Base-by-base conservation (phyloP, 2,888 invertebrate species). In the Timema podura region DNA sequence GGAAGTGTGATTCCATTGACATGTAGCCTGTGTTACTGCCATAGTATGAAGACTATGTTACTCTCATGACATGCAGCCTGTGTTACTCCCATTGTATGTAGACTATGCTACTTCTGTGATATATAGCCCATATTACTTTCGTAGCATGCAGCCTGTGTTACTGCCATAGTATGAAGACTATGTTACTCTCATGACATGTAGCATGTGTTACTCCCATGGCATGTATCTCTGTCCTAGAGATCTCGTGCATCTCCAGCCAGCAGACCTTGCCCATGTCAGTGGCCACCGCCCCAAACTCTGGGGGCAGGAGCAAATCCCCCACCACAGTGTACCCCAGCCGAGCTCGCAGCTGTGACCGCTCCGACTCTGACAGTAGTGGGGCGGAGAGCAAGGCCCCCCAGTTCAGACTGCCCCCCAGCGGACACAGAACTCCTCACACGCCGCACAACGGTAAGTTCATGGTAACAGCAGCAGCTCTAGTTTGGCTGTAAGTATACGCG, bases 231-330 rank as follows among this genome's bases (percentile, higher is more conserved):
- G 30, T 30, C 73, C 13, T 76, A 79, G 80, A 80, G 77, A 79
- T 80, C 73, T 77, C 79, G n/a, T 80, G 79, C 76, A 80, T 80
- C 73, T 79, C 79, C 54, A 79, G 78, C 72, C 79, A 80, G 74
- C 79, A 79, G 74, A 79, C 79, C 16, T 76, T 80, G 68, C 80
- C 79, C 67, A 72, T 77, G 65, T 73, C 75, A n/a, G 69, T 64
- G 51, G 73, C 73, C 44, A 68, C 66, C 44, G 69, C 69, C 46
- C 44, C 61, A 10, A 30, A 30, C 30, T 30, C 30, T 30, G 44
- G 44, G 11, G 45, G 45, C 44, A 9, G 11, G 9, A 45, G 44
- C 61, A 61, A 61, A 30, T 61, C 30, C 61, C 44, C 61, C 6
- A 30, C 13, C n/a, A 45, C 61, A 45, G 30, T 45, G 44, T 45